These are phyloP conservation scores for Sarcophaga subvicina DNA, from an alignment of 2,888 invertebrate species.

Conservation along the genomic window DNA sequence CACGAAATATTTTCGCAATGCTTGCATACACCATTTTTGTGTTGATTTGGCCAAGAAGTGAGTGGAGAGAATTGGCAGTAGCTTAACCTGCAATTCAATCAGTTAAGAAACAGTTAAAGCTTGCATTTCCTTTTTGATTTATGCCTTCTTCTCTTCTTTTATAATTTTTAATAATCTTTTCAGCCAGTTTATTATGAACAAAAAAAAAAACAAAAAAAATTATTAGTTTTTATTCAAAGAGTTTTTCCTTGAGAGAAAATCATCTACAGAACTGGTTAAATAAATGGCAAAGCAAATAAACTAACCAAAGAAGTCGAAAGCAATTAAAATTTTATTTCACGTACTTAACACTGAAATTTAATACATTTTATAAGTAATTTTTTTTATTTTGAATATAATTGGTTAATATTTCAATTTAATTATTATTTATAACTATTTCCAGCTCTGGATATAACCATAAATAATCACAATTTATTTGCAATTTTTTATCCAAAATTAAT, in stretches of 20 bases:
- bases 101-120: conserved; percentile 57
- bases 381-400: not conserved
- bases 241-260: not conserved
- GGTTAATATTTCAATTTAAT: conserved; percentile 18
- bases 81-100: conserved; percentile 54
- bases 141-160: conserved; percentile 16
- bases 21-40: not conserved
- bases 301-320: not conserved
- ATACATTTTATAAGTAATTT: not conserved
- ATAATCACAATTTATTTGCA: not conserved
- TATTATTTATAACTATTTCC: not conserved
- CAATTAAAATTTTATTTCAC: not conserved
- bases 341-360: not conserved
- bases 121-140: conserved; percentile 61
- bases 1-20: conserved; percentile 39
- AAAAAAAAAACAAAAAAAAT: conserved; percentile 29
- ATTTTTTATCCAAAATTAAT: no score
- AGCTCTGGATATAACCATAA: not conserved
- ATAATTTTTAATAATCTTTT: conserved; percentile 6
- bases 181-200: conserved; percentile 29
- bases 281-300: not conserved
- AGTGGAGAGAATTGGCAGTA: conserved; percentile 8
- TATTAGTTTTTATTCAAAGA: conserved; percentile 3
- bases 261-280: not conserved
- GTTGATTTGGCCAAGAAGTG: not conserved